These are phyloP conservation scores for Pithys albifrons DNA, from an alignment of 2,113 vertebrate species.

Conservation along the genomic window DNA sequence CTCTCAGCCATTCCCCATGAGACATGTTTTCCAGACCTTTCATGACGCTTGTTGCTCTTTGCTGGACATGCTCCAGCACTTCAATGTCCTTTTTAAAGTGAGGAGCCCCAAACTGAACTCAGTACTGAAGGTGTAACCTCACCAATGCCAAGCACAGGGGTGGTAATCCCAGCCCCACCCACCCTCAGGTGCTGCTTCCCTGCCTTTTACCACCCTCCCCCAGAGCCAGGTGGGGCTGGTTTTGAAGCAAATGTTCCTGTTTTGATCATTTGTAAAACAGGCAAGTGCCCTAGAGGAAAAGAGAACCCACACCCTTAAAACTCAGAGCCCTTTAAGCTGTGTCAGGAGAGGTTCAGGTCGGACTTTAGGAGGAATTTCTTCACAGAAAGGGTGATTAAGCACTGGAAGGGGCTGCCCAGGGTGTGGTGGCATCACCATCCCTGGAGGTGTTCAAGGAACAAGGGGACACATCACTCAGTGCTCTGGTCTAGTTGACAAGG, in stretches of 20 bases:
- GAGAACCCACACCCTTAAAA: background rate
- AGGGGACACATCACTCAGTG: background rate
- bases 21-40: background rate
- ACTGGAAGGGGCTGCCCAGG: background rate
- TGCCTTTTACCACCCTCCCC: background rate
- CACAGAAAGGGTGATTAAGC: background rate
- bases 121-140: background rate
- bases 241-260: background rate
- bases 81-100: background rate
- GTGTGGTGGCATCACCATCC: background rate
- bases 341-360: background rate
- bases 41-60: background rate
- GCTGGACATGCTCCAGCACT: background rate
- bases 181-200: background rate
- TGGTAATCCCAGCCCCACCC: background rate
- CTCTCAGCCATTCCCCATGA: background rate
- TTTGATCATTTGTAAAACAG: background rate
- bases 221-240: accelerated
- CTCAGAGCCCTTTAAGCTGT: background rate
- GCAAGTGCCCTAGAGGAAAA: no score
- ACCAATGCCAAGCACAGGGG: no score
- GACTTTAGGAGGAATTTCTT: background rate
- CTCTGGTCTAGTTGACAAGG: background rate
- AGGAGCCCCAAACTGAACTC: background rate
- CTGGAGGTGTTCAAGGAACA: background rate